phyloP scores from a whole-genome alignment of 2,113 vertebrate species.

The Cavia porcellus region DNA sequence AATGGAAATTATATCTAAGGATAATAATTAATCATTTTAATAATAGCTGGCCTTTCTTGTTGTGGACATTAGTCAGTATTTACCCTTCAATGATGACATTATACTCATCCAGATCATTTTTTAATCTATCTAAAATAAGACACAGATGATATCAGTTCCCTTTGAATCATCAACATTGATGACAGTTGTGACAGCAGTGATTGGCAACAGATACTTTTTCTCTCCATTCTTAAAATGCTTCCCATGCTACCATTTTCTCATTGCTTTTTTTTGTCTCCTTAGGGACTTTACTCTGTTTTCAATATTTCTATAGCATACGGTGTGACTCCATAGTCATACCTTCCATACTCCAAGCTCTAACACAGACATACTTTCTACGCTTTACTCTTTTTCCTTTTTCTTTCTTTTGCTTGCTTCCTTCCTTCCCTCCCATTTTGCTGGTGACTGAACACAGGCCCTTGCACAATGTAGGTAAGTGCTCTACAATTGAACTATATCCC shows the following conservation, averaged over 20 bases:
- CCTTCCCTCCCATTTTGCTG: background rate
- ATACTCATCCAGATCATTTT: background rate
- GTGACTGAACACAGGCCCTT: too few relatives aligned
- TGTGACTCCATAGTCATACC: background rate
- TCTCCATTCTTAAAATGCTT: background rate
- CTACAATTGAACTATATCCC: background rate
- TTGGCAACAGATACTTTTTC: background rate
- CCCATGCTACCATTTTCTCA: background rate
- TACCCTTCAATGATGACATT: background rate
- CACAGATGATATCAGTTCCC: background rate
- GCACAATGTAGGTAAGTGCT: background rate
- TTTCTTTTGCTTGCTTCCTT: background rate
- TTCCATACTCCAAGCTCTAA: background rate
- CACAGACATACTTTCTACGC: background rate
- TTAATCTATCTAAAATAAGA: background rate
- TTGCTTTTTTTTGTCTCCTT: background rate
- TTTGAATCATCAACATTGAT: background rate
- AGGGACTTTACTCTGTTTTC: background rate
- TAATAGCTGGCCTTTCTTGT: conserved; percentile 16
- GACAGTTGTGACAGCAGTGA: background rate
- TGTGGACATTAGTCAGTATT: background rate
- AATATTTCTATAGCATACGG: background rate
- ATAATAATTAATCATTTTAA: conserved; percentile 32
- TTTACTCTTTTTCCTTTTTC: background rate
- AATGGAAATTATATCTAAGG: background rate